phyloP scores from a whole-genome alignment of 2,888 invertebrate species.

The Drosophila melanosoma region DNA sequence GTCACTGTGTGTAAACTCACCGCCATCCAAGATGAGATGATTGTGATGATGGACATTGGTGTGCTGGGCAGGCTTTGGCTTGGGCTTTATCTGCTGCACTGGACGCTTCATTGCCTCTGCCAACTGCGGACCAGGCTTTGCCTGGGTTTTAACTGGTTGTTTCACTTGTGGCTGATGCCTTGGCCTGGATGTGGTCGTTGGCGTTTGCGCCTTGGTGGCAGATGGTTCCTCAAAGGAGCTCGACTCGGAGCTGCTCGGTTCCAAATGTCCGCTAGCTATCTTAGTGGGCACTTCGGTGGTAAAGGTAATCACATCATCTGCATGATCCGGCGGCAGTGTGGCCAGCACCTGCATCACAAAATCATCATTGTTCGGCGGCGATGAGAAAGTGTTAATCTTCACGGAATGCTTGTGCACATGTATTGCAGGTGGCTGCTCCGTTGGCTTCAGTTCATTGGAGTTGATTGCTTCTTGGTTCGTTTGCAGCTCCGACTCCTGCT shows the following conservation, averaged over 20 bases:
- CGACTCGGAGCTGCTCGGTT: slow-evolving; percentile 80
- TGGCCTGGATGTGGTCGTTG: slow-evolving; percentile 39
- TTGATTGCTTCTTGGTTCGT: slow-evolving; percentile 40
- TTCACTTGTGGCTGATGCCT: slow-evolving; percentile 35
- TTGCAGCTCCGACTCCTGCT: slow-evolving; percentile 69
- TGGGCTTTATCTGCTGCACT: slow-evolving; percentile 46
- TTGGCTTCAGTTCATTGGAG: slow-evolving; percentile 50
- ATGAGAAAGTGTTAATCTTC: slow-evolving; percentile 81
- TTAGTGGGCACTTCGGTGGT: slow-evolving; percentile 83
- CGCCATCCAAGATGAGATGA: slow-evolving; percentile 77
- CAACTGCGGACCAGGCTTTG: slow-evolving; percentile 53
- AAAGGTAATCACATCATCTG: slow-evolving; percentile 63
- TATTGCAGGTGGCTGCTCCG: slow-evolving; percentile 65
- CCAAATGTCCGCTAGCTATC: slow-evolving; percentile 71
- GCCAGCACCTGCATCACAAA: slow-evolving; percentile 82
- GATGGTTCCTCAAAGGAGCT: slow-evolving; percentile 77
- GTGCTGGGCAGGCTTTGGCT: slow-evolving; percentile 44
- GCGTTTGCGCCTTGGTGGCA: slow-evolving; percentile 39
- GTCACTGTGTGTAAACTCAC: slow-evolving; percentile 86
- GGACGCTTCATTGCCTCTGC: slow-evolving; percentile 63
- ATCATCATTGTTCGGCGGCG: slow-evolving; percentile 78
- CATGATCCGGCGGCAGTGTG: slow-evolving; percentile 68
- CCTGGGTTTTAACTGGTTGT: slow-evolving; percentile 8
- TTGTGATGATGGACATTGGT: slow-evolving; percentile 72
- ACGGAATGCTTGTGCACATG: slow-evolving; percentile 82